Evolutionary conservation across 2,113 vertebrate species (phyloP).

Genomic region (Benitochromis conjunctus): DNA sequence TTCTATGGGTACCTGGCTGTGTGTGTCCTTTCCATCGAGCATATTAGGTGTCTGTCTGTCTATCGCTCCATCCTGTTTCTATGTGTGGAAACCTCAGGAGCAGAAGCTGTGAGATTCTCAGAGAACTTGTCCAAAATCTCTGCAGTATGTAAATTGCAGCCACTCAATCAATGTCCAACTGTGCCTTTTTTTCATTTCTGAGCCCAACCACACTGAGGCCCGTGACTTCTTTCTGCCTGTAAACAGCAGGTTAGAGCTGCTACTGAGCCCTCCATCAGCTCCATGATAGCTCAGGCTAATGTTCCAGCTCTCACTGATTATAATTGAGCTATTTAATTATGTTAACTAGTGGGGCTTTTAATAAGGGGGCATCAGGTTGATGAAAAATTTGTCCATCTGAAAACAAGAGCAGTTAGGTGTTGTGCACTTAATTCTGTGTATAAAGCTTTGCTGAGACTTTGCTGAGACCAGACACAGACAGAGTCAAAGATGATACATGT

Average conservation of each 20-base stretch:
- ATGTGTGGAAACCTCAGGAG: not conserved
- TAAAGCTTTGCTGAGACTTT: not conserved
- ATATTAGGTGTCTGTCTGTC: not conserved
- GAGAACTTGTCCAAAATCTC: conserved; percentile 10
- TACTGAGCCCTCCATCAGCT: not conserved
- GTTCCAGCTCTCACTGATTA: conserved; percentile 19
- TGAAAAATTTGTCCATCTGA: conserved; percentile 1
- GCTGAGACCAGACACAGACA: not conserved
- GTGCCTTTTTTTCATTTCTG: conserved; percentile 1
- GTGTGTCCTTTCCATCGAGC: not conserved
- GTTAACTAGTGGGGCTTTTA: conserved; percentile 30
- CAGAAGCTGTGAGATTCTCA: conserved; percentile 10
- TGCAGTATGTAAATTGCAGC: conserved; percentile 44
- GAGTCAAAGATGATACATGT: not conserved
- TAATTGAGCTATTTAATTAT: conserved; percentile 31
- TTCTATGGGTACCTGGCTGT: not conserved
- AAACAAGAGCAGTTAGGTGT: not conserved
- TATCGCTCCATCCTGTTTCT: not conserved
- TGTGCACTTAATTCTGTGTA: not conserved
- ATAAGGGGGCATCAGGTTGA: conserved; percentile 2
- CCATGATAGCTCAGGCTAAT: not conserved
- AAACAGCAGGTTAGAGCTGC: conserved; percentile 32
- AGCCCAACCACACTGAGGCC: not conserved
- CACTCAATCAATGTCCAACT: conserved; percentile 56
- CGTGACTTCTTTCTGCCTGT: not conserved